Evolutionary conservation across 2,888 invertebrate species (phyloP).

Genomic region (Xestobium rufovillosum): DNA sequence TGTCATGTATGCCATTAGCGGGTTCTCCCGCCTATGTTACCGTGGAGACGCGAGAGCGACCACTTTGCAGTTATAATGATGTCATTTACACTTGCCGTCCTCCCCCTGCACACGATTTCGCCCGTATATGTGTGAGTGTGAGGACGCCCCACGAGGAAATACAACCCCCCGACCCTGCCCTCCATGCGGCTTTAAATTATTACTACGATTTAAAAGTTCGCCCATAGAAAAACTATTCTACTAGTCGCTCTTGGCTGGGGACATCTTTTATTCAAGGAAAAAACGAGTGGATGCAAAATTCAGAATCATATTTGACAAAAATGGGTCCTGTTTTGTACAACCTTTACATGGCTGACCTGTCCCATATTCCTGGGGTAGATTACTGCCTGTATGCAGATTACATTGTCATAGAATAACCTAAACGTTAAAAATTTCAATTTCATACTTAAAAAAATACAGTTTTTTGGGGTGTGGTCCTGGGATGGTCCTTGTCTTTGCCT

Average conservation of each 20-base stretch:
- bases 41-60: slow-evolving; percentile 44
- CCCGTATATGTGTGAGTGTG: slow-evolving; percentile 40
- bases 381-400: too few species aligned
- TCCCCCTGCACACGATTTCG: slow-evolving; percentile 39
- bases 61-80: slow-evolving; percentile 48
- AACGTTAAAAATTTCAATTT: too few species aligned
- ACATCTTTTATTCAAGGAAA: slow-evolving; percentile 29
- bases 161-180: slow-evolving; percentile 17
- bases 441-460: too few species aligned
- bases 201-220: slow-evolving; percentile 28
- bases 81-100: slow-evolving; percentile 47
- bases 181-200: slow-evolving; percentile 18
- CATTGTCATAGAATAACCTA: too few species aligned
- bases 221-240: slow-evolving; percentile 12
- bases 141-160: slow-evolving; percentile 15
- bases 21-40: slow-evolving; percentile 36
- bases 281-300: too few species aligned
- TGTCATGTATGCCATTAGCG: slow-evolving; percentile 47
- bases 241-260: too few species aligned
- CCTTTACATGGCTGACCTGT: too few species aligned
- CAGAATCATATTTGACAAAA: too few species aligned
- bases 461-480: too few species aligned
- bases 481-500: too few species aligned
- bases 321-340: too few species aligned
- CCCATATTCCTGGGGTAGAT: too few species aligned